Conservation (phyloP, 2,888 invertebrate genomes). For the Kryphioiulus occultus region DNA sequence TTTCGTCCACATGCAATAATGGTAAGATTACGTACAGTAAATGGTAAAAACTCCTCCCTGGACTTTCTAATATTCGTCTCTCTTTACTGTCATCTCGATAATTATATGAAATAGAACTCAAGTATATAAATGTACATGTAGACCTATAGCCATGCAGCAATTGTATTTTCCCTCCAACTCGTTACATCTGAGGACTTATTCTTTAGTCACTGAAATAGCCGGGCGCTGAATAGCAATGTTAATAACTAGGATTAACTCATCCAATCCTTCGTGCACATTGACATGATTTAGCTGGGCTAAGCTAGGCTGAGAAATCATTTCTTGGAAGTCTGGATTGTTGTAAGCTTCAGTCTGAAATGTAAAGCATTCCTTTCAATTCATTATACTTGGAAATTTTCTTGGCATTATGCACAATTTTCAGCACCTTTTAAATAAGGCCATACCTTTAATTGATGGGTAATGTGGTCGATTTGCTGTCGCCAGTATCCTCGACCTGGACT, state of each 20-base stretch:
- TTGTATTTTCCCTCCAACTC: no score
- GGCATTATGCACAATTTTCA: neutral
- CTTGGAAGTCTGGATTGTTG: conserved; percentile 27
- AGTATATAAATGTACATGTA: no score
- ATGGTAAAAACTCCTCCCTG: no score
- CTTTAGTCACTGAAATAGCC: neutral
- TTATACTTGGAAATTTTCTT: neutral
- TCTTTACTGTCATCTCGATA: no score
- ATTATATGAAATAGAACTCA: no score
- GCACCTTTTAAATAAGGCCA: no score
- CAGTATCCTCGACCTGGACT: conserved; percentile 52
- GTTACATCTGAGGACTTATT: no score
- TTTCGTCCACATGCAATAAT: no score
- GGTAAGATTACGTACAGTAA: no score
- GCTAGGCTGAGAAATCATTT: neutral
- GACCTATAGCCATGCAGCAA: no score
- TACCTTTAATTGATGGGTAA: conserved; percentile 50
- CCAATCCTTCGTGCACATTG: conserved; percentile 10
- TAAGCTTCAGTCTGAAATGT: conserved; percentile 20
- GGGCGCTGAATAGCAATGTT: conserved; percentile 20
- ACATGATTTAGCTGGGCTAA: neutral
- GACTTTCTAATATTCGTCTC: no score
- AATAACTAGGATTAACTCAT: conserved; percentile 16
- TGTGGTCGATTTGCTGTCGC: conserved; percentile 52
- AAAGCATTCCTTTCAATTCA: neutral